These are phyloP conservation scores for Microctonus hyperodae DNA, from an alignment of 2,888 invertebrate genomes.

Conservation along the genomic window DNA sequence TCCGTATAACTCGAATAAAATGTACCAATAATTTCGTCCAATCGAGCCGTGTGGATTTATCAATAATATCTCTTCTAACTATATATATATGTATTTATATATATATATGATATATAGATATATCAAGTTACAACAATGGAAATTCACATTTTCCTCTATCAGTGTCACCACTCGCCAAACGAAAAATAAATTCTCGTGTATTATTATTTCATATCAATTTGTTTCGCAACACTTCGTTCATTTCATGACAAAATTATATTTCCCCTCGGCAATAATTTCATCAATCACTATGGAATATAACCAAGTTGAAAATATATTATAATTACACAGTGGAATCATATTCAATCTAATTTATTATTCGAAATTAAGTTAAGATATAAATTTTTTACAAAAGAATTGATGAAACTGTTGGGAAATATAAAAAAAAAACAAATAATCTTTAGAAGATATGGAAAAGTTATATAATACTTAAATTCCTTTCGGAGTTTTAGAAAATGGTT, in stretches of 20 bases:
- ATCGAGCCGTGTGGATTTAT: slow-evolving; percentile 33
- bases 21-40: slow-evolving; percentile 45
- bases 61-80: slow-evolving; percentile 19
- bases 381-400: no score
- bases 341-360: no score
- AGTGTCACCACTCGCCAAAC: neutral
- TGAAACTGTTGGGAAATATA: no score
- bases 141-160: neutral
- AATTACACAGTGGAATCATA: no score
- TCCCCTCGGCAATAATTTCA: neutral
- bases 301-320: neutral
- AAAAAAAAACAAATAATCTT: no score
- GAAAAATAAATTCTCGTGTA: neutral
- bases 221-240: neutral
- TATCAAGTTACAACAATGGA: slow-evolving; percentile 1
- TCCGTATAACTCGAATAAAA: slow-evolving; percentile 60
- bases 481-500: no score
- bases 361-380: no score
- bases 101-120: neutral
- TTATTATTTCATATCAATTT: slow-evolving; percentile 1
- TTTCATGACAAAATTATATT: neutral
- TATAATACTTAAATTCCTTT: no score
- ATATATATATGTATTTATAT: neutral
- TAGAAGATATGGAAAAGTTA: no score
- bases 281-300: neutral